Conservation (phyloP, 2,888 invertebrate species). For the Oegoconia quadripuncta region DNA sequence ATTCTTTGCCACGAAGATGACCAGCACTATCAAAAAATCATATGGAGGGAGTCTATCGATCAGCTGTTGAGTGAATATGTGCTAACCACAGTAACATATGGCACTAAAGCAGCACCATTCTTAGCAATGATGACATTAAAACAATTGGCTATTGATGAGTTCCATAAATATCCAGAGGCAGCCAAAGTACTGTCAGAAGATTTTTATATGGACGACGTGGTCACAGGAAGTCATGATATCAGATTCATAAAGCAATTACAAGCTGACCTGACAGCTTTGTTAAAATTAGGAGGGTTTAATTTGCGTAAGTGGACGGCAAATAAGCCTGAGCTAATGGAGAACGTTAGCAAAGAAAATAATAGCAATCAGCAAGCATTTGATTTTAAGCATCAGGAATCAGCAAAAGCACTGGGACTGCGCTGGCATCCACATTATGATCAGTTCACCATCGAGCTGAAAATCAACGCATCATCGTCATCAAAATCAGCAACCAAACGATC, state of each 20-base stretch:
- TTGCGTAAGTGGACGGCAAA: slow-evolving; percentile 17
- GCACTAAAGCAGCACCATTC: slow-evolving; percentile 6
- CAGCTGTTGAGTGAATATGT: neutral
- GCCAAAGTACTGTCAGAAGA: neutral
- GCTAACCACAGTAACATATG: slow-evolving; percentile 2
- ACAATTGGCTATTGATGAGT: slow-evolving; percentile 3
- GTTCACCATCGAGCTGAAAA: slow-evolving; percentile 9
- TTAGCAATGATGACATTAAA: slow-evolving; percentile 5
- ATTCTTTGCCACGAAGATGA: neutral
- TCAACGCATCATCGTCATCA: neutral
- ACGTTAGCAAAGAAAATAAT: neutral
- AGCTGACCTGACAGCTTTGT: slow-evolving; percentile 10
- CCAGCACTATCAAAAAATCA: neutral
- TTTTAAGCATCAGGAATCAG: slow-evolving; percentile 6
- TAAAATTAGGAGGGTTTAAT: slow-evolving; percentile 19
- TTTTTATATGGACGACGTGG: slow-evolving; percentile 4
- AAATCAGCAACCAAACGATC: neutral
- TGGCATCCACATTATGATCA: slow-evolving; percentile 8
- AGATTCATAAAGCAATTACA: neutral
- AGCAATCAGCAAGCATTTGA: slow-evolving; percentile 7
- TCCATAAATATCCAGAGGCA: slow-evolving; percentile 2
- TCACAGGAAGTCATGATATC: neutral
- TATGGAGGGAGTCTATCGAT: neutral
- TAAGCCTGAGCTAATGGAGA: neutral
- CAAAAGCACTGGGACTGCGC: slow-evolving; percentile 14